Conservation (phyloP, 1,140 invertebrate species). For the Neomicropteryx cornuta region DNA sequence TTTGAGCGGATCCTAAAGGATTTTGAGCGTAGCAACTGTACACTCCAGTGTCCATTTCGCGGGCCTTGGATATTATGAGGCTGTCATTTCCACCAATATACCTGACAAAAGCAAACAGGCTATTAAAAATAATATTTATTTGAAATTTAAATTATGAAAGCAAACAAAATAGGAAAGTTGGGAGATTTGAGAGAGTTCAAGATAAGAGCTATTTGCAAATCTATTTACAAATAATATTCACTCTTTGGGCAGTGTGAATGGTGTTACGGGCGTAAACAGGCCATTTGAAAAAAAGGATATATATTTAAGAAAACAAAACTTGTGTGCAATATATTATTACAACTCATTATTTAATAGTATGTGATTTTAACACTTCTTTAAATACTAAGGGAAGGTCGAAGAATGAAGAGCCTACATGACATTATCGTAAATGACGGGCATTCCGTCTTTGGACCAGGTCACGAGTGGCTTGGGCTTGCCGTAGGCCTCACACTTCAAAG, state of each 20-base stretch:
- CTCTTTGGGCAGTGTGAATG: too few species aligned
- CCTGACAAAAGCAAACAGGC: constrained; percentile 15
- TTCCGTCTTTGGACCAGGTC: constrained; percentile 26
- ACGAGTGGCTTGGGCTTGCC: constrained; percentile 26
- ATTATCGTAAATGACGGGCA: constrained; percentile 21
- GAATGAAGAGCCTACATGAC: constrained; percentile 21
- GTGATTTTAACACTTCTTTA: too few species aligned
- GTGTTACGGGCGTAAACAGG: too few species aligned
- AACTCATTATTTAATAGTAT: too few species aligned
- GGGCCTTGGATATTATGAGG: constrained; percentile 22
- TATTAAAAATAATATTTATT: constrained; percentile 1
- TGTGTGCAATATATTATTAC: too few species aligned
- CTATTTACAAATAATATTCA: constrained; percentile 1
- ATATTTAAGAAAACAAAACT: too few species aligned
- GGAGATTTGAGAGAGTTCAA: too few species aligned
- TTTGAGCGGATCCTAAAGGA: constrained; percentile 19
- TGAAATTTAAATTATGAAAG: too few species aligned
- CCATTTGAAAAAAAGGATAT: too few species aligned
- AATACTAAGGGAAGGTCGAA: too few species aligned
- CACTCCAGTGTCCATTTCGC: constrained; percentile 21
- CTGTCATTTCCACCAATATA: constrained; percentile 19
- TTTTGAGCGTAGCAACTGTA: constrained; percentile 28
- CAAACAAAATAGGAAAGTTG: too few species aligned
- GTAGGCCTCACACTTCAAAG: constrained; percentile 21
- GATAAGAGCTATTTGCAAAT: too few species aligned